Evolutionary conservation across 2,113 vertebrate genomes (phyloP).

Genomic region (Progne subis): DNA sequence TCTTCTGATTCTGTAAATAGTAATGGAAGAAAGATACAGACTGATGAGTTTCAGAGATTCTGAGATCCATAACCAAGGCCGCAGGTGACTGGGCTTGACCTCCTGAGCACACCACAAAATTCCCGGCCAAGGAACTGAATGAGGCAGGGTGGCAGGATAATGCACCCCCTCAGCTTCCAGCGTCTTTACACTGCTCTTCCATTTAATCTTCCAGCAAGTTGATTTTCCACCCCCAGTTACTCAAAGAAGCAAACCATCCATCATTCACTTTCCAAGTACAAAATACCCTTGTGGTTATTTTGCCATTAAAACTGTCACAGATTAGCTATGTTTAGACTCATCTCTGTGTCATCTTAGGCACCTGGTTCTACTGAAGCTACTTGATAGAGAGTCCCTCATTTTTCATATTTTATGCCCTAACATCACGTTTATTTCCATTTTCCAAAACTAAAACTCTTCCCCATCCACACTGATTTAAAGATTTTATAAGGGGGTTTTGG

Average conservation of each 20-base stretch:
- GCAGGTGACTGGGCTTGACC: background rate
- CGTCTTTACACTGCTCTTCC: background rate
- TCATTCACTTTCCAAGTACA: background rate
- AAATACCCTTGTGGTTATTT: background rate
- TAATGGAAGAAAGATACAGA: background rate
- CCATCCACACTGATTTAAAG: background rate
- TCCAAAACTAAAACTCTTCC: background rate
- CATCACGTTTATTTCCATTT: background rate
- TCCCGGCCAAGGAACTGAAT: fast-evolving
- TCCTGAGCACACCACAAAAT: background rate
- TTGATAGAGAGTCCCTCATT: background rate
- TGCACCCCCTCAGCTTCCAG: background rate
- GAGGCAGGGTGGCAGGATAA: background rate
- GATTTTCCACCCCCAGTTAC: background rate
- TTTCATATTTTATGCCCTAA: background rate
- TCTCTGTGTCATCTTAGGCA: background rate
- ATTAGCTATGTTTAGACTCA: background rate
- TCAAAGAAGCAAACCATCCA: background rate
- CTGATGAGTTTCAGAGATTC: background rate
- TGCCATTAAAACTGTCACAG: background rate
- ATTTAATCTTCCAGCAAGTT: background rate
- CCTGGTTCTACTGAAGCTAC: background rate
- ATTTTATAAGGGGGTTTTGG: background rate
- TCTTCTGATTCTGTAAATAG: background rate
- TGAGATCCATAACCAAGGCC: background rate